phyloP scores from a whole-genome alignment of 2,888 invertebrate genomes.

The Toxonevra muliebris region DNA sequence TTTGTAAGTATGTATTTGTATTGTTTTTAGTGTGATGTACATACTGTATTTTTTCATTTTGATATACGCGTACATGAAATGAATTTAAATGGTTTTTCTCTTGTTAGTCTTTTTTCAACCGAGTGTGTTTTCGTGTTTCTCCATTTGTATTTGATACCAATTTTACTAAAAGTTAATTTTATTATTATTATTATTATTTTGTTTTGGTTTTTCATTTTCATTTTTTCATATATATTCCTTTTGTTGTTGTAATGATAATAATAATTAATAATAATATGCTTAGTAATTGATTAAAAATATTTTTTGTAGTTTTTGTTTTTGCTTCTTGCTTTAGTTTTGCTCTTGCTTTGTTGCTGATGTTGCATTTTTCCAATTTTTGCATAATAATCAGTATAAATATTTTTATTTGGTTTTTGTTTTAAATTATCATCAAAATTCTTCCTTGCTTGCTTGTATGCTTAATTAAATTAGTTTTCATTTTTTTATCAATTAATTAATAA shows the following conservation, averaged over 20 bases:
- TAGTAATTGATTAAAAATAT: conserved; percentile 13
- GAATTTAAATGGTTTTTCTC: neutral
- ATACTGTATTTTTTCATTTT: neutral
- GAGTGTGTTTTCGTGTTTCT: neutral
- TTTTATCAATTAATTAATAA: conserved; percentile 13
- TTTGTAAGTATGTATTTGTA: neutral
- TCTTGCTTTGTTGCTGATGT: too few species aligned
- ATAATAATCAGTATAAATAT: conserved; percentile 14
- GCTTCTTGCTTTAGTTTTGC: conserved; percentile 27
- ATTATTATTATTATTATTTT: conserved; percentile 18
- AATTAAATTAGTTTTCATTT: neutral
- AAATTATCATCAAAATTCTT: neutral
- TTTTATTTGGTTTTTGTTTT: neutral
- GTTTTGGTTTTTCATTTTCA: conserved; percentile 9
- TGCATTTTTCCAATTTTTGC: conserved; percentile 18
- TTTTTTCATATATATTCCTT: neutral
- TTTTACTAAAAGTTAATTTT: conserved; percentile 27
- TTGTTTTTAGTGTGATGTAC: neutral
- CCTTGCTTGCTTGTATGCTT: neutral
- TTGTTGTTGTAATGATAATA: conserved; percentile 16
- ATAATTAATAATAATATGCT: conserved; percentile 1
- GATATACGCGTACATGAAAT: neutral
- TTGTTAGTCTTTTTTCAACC: neutral
- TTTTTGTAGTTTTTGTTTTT: neutral
- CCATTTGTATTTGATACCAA: conserved; percentile 19